Base-by-base conservation (phyloP, 2,797 vertebrate genomes). In the Cygnus olor region DNA sequence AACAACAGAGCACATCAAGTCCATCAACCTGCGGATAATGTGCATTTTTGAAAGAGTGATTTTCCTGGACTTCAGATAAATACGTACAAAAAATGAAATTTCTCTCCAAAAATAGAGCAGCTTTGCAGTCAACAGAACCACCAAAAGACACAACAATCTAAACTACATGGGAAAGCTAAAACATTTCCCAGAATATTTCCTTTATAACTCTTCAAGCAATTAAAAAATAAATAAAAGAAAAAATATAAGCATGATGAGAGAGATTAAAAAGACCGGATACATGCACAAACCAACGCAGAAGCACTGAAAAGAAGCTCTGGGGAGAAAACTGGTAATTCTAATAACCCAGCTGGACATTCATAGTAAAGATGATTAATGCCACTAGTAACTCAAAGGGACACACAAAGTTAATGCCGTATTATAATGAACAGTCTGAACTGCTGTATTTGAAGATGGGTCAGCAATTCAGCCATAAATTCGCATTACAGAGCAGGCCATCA, bases 371-470 rank as follows among this genome's bases (percentile, higher is more conserved):
- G 76, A 97, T 16, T 77, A 94, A 94, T 71, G 71, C 5, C 66
- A 61, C 32, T 19, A 79, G 74, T 91, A 94, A 95, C 85, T 89
- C 84, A 79, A 85, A 96, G 45, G 19, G 70, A 88, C 73, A 42
- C 0, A 0, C 44, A 83, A 45, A 84, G 88, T 88, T 80, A 93
- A 96, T 92, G 32, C 73, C 63, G 14, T 38, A 57, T 71, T 87
- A 58, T 30, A 94, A 92, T 40, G 36, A 63, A 83, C 1, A 6
- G 83, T 53, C 74, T 30, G 4, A 74, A 64, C 0, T 0, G 61
- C 81, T 88, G 78, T 85, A 70, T 85, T 81, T 84, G 80, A 81
- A 64, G 89, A 79, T 22, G 76, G 93, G 85, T 90, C 95, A 93
- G 80, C 80, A 97, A 85, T 54, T 78, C 83, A 72, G 88, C 68